phyloP scores from a whole-genome alignment of 2,113 vertebrate genomes.

The Chrysochloris asiatica region DNA sequence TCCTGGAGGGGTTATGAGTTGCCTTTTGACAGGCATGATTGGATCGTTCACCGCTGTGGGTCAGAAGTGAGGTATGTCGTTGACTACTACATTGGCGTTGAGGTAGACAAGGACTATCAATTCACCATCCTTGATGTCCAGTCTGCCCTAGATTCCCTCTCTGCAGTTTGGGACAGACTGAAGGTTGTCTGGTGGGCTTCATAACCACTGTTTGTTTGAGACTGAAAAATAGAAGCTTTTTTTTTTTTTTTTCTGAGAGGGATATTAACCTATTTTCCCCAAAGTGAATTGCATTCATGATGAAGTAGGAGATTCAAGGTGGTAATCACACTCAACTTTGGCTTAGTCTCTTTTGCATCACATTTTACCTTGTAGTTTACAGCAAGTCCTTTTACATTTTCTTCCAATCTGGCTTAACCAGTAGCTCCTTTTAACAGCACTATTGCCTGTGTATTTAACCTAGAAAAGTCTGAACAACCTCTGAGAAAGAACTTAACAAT shows the following conservation, averaged over 20 bases:
- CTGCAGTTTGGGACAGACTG: slow-evolving; percentile 95
- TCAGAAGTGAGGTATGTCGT: slow-evolving; percentile 95
- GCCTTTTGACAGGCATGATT: slow-evolving; percentile 96
- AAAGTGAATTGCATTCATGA: not conserved
- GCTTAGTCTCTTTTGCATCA: not conserved
- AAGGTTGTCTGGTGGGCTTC: slow-evolving; percentile 97
- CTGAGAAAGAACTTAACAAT: not conserved
- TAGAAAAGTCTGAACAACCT: not conserved
- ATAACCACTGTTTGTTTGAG: slow-evolving; percentile 70
- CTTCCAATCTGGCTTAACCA: not conserved
- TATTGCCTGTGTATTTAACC: slow-evolving; percentile 15
- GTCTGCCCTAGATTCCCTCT: slow-evolving; percentile 93
- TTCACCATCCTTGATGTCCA: slow-evolving; percentile 96
- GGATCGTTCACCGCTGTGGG: slow-evolving; percentile 96
- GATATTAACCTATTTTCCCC: slow-evolving; percentile 58
- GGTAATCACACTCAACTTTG: not conserved
- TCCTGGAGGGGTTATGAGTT: slow-evolving; percentile 98
- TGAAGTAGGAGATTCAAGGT: slow-evolving; percentile 14
- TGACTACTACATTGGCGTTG: slow-evolving; percentile 95
- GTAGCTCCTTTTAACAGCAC: not conserved
- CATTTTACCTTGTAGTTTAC: not conserved
- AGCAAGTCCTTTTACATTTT: not conserved
- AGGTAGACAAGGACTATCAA: slow-evolving; percentile 90
- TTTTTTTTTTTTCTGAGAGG: slow-evolving; percentile 19
- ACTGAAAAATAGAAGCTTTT: not conserved